A percentile compares a stretch with the other conserved stretches of the same genome.
These are phyloP conservation scores for Masnerella sp. DNA, from an alignment of 2,888 invertebrate species.

Conservation along the genomic window DNA sequence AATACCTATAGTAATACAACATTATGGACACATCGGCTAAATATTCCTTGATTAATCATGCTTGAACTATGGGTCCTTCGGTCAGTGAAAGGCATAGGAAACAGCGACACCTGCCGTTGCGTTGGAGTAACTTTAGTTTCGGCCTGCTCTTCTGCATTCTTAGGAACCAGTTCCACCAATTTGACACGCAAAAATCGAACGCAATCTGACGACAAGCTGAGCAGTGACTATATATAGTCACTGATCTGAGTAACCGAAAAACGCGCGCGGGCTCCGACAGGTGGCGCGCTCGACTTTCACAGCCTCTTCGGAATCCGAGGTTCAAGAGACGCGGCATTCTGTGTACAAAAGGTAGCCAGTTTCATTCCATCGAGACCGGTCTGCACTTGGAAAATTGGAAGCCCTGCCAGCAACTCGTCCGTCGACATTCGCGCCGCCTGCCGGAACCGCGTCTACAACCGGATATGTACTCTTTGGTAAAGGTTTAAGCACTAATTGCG, in stretches of 20 bases:
- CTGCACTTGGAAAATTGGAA: constrained; percentile 33
- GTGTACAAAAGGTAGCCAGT: background rate
- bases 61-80: constrained; percentile 6
- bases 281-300: constrained; percentile 36
- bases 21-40: constrained; percentile 32
- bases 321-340: background rate
- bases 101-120: constrained; percentile 9
- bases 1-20: constrained; percentile 30
- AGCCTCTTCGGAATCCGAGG: constrained; percentile 33
- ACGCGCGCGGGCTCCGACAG: background rate
- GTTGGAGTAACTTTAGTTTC: constrained; percentile 3
- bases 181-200: too few species aligned
- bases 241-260: too few species aligned
- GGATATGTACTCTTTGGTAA: constrained; percentile 25
- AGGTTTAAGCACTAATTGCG: constrained; percentile 10
- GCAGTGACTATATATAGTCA: too few species aligned
- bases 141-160: constrained; percentile 21
- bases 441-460: background rate
- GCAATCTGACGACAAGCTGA: constrained; percentile 20
- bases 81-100: constrained; percentile 31
- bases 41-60: constrained; percentile 1
- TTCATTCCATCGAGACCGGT: background rate
- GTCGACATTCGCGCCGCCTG: background rate
- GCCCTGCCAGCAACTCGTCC: constrained; percentile 28
- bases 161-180: too few species aligned